Evolutionary conservation across 2,888 invertebrate species (phyloP).

Genomic region (Thalpophila matura): DNA sequence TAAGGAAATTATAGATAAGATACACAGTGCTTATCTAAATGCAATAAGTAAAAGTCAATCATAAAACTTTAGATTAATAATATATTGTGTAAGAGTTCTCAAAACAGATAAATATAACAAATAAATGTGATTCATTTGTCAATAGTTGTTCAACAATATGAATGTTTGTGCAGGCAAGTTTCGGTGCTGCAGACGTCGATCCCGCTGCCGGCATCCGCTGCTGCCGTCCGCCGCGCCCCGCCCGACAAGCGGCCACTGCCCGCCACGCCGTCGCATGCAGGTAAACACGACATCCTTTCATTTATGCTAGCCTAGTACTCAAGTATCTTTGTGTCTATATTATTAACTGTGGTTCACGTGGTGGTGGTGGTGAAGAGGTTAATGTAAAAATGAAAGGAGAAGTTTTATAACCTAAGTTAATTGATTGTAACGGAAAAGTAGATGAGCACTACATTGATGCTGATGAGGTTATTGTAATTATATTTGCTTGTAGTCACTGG

Average conservation of each 20-base stretch:
- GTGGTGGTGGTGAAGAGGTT: neutral
- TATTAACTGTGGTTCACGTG: neutral
- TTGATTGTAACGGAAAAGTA: neutral
- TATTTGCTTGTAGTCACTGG: no score
- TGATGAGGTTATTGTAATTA: no score
- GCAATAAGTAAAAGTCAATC: no score
- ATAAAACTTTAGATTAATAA: no score
- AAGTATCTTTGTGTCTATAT: neutral
- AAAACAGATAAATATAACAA: neutral
- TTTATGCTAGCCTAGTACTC: conserved; percentile 33
- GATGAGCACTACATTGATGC: neutral
- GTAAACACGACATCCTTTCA: conserved; percentile 62
- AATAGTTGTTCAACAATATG: conserved; percentile 26
- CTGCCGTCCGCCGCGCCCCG: conserved; percentile 94
- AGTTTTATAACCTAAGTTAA: neutral
- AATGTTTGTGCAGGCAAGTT: conserved; percentile 90
- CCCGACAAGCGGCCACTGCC: conserved; percentile 95
- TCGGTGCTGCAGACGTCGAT: conserved; percentile 94
- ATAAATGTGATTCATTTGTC: neutral
- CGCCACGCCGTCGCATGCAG: conserved; percentile 91
- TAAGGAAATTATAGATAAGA: no score
- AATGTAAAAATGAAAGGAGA: conserved; percentile 2
- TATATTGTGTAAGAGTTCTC: neutral
- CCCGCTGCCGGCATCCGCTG: conserved; percentile 94
- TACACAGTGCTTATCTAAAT: no score